These are phyloP conservation scores for Etheostoma nigrum DNA, from an alignment of 2,797 vertebrate genomes.

Conservation along the genomic window DNA sequence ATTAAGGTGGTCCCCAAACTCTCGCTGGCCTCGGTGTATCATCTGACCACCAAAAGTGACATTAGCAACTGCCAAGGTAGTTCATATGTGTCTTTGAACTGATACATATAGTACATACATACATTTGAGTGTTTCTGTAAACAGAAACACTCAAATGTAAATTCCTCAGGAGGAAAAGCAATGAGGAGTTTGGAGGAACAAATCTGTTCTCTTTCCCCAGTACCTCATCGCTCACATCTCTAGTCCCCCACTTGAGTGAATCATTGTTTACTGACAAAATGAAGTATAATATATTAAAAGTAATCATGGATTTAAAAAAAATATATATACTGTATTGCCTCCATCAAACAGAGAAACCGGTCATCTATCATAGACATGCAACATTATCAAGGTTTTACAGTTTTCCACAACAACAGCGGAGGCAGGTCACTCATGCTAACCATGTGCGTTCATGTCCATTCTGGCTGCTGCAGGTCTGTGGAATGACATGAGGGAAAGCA, in stretches of 20 bases:
- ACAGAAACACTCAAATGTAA: slow-evolving; percentile 23
- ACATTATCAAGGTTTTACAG: slow-evolving; percentile 24
- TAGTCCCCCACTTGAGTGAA: neutral
- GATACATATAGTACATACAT: too few species aligned
- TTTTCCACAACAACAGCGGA: slow-evolving; percentile 31
- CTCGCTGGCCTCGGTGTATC: slow-evolving; percentile 8
- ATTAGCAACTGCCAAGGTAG: slow-evolving; percentile 15
- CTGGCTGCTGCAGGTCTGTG: slow-evolving; percentile 45
- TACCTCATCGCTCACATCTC: slow-evolving; percentile 16
- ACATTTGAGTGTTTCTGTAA: neutral
- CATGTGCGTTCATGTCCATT: slow-evolving; percentile 36
- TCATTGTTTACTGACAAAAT: neutral
- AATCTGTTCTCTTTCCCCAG: slow-evolving; percentile 16
- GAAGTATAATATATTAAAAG: neutral
- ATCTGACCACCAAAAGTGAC: slow-evolving; percentile 32
- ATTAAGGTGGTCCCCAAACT: slow-evolving; percentile 56
- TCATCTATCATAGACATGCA: neutral
- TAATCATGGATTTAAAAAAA: neutral
- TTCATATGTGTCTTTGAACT: slow-evolving; percentile 19
- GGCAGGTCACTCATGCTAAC: slow-evolving; percentile 42
- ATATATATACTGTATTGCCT: neutral
- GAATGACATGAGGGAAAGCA: slow-evolving; percentile 62
- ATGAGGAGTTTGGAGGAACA: neutral
- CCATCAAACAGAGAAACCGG: slow-evolving; percentile 7
- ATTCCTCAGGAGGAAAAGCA: slow-evolving; percentile 1